Base-by-base conservation (phyloP, 2,113 vertebrate species). In the Lethenteron reissneri region DNA sequence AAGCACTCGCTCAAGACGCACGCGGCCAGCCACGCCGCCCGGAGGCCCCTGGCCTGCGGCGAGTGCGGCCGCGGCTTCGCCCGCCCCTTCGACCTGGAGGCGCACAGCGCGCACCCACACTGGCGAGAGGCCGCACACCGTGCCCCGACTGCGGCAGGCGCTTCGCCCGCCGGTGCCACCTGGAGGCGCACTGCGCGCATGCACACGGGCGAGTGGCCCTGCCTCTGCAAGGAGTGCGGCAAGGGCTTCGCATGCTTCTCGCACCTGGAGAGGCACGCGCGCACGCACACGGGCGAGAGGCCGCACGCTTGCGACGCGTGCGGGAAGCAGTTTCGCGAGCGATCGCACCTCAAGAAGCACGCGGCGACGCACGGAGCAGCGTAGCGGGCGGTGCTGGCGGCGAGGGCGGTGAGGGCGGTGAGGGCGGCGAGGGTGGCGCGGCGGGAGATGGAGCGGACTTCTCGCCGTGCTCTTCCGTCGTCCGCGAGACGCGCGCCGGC, bases 81-180 rank as follows among this genome's bases (percentile, higher is more conserved):
- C 1, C 21, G 21, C 62, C n/a, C n/a, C n/a, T 68, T 21, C 15
- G 21, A 21, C 62, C 62, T 68, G 9, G 62, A n/a, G 21, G 21
- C 21, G n/a, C 62, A 68, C 21, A n/a, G 15, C 15, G 8, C n/a
- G 62, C 15, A 68, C 62, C 21, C 62, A 68, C 62, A 68, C 62
- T 2, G 62, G 80, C 69, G 80, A 81, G 74, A 81, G 77, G 71
- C 79, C 80, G 1, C 81, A 83, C 73, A n/a, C 9, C 75, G 70
- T 84, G 83, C 3, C 21, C 75, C 0, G 72, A 83, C 1, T 84
- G 83, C 8, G 81, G 82, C 8, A 81, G 83, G 73, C 58, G 19
- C 0, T 84, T 85, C 71, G 80, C 78, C 76, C 58, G 77, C 73
- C 79, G 83, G 72, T 79, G 79, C 71, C 80, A 80, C 0, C 79